phyloP scores from a whole-genome alignment of 2,888 invertebrate species.

The Drosophila nr. perissopoda region DNA sequence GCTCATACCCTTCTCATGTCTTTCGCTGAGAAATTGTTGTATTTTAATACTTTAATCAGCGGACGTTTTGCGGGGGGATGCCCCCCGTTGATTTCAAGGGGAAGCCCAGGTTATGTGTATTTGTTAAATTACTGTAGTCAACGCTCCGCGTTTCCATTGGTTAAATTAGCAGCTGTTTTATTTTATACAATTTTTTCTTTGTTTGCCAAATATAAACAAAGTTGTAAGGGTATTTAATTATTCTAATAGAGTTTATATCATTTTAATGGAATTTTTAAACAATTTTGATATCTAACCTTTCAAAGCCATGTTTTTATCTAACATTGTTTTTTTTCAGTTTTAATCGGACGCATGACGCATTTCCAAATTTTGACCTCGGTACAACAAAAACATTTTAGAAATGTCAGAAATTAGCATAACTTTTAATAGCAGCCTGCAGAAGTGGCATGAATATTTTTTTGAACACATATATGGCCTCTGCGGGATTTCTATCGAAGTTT shows the following conservation, averaged over 20 bases:
- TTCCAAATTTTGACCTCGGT: neutral
- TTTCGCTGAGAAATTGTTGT: constrained; percentile 3
- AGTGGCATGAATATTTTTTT: neutral
- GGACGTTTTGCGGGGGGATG: constrained; percentile 59
- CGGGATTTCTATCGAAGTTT: constrained; percentile 1
- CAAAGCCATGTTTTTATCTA: neutral
- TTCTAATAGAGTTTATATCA: neutral
- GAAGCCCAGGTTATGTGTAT: constrained; percentile 53
- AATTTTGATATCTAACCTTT: neutral
- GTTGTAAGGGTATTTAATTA: constrained; percentile 15
- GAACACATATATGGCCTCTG: constrained; percentile 1
- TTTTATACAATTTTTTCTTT: constrained; percentile 5
- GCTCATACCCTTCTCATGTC: constrained; percentile 10
- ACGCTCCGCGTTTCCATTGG: constrained; percentile 58
- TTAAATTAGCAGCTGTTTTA: constrained; percentile 64
- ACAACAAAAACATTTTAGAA: neutral
- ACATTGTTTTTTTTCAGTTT: neutral
- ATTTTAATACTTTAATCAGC: constrained; percentile 40
- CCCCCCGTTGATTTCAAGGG: constrained; percentile 62
- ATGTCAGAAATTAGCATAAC: constrained; percentile 15
- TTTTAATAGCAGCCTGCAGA: neutral
- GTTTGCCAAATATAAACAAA: neutral
- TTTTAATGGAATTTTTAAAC: neutral
- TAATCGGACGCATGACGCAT: neutral
- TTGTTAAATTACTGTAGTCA: constrained; percentile 69